Percentiles rank a stretch among this genome's conserved stretches.
These are phyloP conservation scores for Oryzias javanicus DNA, from an alignment of 2,113 vertebrate genomes.

Conservation along the genomic window DNA sequence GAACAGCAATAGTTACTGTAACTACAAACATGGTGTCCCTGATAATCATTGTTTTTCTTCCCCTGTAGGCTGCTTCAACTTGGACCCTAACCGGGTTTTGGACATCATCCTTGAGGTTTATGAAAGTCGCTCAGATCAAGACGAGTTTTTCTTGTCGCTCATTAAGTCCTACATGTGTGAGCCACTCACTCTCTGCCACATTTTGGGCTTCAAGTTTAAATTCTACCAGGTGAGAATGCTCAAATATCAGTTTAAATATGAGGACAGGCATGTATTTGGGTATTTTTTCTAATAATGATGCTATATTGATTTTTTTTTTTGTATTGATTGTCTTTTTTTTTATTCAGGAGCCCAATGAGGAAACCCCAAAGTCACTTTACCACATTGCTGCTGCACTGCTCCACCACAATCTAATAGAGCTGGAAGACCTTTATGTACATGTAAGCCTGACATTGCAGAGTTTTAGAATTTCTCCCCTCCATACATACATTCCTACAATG, in stretches of 20 bases:
- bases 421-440: slow-evolving; percentile 97
- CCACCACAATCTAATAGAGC: slow-evolving; percentile 93
- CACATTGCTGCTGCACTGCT: slow-evolving; percentile 95
- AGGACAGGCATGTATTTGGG: neutral
- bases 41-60: neutral
- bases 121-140: slow-evolving; percentile 93
- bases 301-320: neutral
- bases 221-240: slow-evolving; percentile 89
- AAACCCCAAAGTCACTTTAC: slow-evolving; percentile 94
- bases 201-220: slow-evolving; percentile 98
- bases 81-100: slow-evolving; percentile 98
- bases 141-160: slow-evolving; percentile 95
- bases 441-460: slow-evolving; percentile 75
- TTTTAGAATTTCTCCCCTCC: too few species aligned
- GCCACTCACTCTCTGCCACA: slow-evolving; percentile 97
- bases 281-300: neutral
- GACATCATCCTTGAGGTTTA: slow-evolving; percentile 98
- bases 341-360: slow-evolving; percentile 91
- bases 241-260: neutral
- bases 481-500: neutral
- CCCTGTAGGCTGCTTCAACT: slow-evolving; percentile 91
- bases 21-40: too few species aligned
- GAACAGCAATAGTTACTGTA: too few species aligned
- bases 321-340: slow-evolving; percentile 16
- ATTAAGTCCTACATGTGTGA: slow-evolving; percentile 99